Percentiles rank a stretch among this genome's conserved stretches.
Conservation (phyloP, 2,797 vertebrate species). For the Denticeps clupeoides region DNA sequence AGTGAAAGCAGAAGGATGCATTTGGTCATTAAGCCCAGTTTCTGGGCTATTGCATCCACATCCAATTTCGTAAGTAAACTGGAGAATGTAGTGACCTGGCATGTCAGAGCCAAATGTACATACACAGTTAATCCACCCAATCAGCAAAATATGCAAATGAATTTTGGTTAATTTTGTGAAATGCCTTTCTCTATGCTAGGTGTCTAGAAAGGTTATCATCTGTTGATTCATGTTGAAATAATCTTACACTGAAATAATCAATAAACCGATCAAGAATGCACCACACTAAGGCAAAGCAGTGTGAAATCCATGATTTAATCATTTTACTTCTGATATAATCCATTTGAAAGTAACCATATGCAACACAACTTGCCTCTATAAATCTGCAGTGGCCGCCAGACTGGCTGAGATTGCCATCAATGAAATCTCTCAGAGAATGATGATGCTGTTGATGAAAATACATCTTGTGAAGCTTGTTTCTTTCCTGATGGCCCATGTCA, state of each 20-base stretch:
- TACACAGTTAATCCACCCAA: not conserved
- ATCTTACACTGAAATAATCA: too few species aligned
- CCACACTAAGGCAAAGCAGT: too few species aligned
- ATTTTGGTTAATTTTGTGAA: too few species aligned
- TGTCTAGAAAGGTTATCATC: too few species aligned
- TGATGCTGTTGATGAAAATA: constrained; percentile 58
- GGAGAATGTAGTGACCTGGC: constrained; percentile 57
- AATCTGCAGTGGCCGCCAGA: constrained; percentile 37
- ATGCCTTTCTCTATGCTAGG: too few species aligned
- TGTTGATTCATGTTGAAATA: too few species aligned
- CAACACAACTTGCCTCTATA: constrained; percentile 46
- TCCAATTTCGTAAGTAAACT: constrained; percentile 57
- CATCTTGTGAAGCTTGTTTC: constrained; percentile 39
- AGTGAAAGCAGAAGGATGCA: constrained; percentile 52
- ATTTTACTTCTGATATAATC: not conserved
- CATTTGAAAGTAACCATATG: not conserved
- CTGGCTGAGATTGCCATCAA: constrained; percentile 35
- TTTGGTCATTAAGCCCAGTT: constrained; percentile 36
- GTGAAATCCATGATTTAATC: not conserved
- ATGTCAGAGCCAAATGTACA: constrained; percentile 1
- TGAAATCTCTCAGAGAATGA: constrained; percentile 50
- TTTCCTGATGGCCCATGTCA: constrained; percentile 44
- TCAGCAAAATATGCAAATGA: not conserved
- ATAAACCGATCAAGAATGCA: too few species aligned
- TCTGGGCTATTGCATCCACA: constrained; percentile 33